Percentiles rank a stretch among this genome's conserved stretches.
These are phyloP conservation scores for Mactra quadrangularis DNA, from an alignment of 1,140 invertebrate species.

Conservation along the genomic window DNA sequence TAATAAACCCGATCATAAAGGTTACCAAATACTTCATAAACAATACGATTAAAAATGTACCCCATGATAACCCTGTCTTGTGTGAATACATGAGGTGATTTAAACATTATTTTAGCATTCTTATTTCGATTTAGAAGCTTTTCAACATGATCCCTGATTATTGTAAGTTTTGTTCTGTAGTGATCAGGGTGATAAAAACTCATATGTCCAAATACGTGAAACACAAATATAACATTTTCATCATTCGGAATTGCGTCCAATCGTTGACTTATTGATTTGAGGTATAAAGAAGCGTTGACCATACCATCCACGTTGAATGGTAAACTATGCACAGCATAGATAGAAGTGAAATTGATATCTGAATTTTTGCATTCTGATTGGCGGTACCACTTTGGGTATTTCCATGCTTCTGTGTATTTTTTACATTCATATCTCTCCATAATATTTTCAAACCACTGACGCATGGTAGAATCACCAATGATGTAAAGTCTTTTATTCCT, in stretches of 20 bases:
- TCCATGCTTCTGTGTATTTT: constrained; percentile 30
- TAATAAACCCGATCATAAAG: not conserved
- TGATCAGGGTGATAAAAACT: not conserved
- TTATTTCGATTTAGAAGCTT: not conserved
- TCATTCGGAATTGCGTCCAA: not conserved
- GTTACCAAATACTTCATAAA: not conserved
- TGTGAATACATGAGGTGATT: not conserved
- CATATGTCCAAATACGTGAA: constrained; percentile 22
- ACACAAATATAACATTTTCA: constrained; percentile 12
- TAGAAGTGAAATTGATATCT: not conserved
- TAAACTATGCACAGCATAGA: not conserved
- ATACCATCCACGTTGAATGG: constrained; percentile 3
- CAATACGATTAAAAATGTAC: not conserved
- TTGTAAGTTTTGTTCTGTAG: not conserved
- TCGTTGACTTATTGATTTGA: not conserved
- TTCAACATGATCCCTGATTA: constrained; percentile 5
- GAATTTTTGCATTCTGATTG: not conserved
- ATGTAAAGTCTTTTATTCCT: constrained; percentile 16
- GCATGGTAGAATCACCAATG: constrained; percentile 10
- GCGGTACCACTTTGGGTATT: constrained; percentile 2
- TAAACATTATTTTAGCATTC: constrained; percentile 12
- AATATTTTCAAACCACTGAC: constrained; percentile 23
- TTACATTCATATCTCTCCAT: constrained; percentile 3
- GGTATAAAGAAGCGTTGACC: not conserved
- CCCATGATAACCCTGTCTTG: constrained; percentile 7